Percentiles rank a stretch among this genome's conserved stretches.
Evolutionary conservation across 2,113 vertebrate species (phyloP).

Genomic region (Misgurnus anguillicaudatus): DNA sequence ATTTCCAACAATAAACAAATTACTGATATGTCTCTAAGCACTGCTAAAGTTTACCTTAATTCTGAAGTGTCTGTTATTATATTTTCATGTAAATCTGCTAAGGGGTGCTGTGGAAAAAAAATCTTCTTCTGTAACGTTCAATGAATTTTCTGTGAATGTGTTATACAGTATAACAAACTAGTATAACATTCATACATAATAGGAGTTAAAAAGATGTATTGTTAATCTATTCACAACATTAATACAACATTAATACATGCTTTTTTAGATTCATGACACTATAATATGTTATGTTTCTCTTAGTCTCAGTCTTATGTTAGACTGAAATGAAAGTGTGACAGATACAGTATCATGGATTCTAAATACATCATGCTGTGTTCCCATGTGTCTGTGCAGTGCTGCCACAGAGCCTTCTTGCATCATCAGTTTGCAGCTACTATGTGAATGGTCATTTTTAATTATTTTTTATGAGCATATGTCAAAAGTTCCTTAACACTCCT

Average conservation of each 20-base stretch:
- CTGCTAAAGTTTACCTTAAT: neutral
- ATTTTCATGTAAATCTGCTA: neutral
- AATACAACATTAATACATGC: neutral
- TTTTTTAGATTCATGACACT: too few relatives aligned
- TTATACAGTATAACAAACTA: neutral
- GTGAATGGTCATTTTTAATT: neutral
- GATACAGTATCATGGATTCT: neutral
- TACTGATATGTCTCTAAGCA: neutral
- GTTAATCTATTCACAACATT: neutral
- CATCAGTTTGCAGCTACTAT: too few relatives aligned
- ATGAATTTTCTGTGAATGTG: too few relatives aligned
- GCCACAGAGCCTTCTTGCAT: neutral
- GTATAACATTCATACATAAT: neutral
- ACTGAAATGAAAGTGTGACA: neutral
- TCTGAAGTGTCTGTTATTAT: neutral
- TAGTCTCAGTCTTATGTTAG: neutral
- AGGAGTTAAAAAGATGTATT: neutral
- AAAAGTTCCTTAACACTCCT: too few relatives aligned
- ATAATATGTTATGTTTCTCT: too few relatives aligned
- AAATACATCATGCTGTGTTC: slow-evolving; percentile 16
- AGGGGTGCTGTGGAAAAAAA: neutral
- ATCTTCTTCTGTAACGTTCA: neutral
- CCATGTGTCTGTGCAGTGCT: slow-evolving; percentile 14
- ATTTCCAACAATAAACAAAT: neutral
- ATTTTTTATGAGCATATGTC: too few relatives aligned